Evolutionary conservation across 2,888 invertebrate genomes (phyloP).

Genomic region (Parthenolecanium corni): DNA sequence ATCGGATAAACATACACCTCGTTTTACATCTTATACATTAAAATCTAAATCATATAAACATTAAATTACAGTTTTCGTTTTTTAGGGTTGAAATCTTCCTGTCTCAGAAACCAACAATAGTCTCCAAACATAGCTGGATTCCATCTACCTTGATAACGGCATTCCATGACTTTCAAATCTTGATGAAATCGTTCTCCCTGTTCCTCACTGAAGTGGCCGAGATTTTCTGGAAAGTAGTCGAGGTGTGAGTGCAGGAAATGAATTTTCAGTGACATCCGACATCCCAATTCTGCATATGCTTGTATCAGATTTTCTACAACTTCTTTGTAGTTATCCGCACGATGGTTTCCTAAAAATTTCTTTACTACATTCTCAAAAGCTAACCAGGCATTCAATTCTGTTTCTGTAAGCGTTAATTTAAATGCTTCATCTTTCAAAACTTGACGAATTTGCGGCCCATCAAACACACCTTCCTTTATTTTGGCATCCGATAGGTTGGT

Average conservation of each 20-base stretch:
- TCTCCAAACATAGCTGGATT: not conserved
- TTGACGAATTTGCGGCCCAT: constrained; percentile 33
- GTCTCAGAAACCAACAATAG: not conserved
- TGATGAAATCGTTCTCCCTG: constrained; percentile 36
- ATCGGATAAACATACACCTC: too few relatives aligned
- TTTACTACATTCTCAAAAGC: constrained; percentile 29
- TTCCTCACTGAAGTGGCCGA: constrained; percentile 37
- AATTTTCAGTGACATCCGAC: constrained; percentile 37
- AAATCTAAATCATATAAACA: too few relatives aligned
- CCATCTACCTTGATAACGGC: not conserved
- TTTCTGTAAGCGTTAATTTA: constrained; percentile 30
- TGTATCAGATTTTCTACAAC: constrained; percentile 30
- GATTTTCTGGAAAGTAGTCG: constrained; percentile 37
- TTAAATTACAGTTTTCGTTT: too few relatives aligned
- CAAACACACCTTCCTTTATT: constrained; percentile 33
- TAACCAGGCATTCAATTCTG: constrained; percentile 31
- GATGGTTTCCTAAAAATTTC: constrained; percentile 28
- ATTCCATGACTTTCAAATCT: not conserved
- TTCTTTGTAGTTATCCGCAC: constrained; percentile 26
- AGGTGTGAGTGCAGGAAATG: constrained; percentile 37
- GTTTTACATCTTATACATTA: too few relatives aligned
- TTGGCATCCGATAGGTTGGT: constrained; percentile 31
- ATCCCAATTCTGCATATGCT: constrained; percentile 33
- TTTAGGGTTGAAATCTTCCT: too few relatives aligned
- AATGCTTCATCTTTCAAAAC: constrained; percentile 32